These are phyloP conservation scores for Anisognathus igniventris DNA, from an alignment of 2,797 vertebrate genomes.

Conservation along the genomic window DNA sequence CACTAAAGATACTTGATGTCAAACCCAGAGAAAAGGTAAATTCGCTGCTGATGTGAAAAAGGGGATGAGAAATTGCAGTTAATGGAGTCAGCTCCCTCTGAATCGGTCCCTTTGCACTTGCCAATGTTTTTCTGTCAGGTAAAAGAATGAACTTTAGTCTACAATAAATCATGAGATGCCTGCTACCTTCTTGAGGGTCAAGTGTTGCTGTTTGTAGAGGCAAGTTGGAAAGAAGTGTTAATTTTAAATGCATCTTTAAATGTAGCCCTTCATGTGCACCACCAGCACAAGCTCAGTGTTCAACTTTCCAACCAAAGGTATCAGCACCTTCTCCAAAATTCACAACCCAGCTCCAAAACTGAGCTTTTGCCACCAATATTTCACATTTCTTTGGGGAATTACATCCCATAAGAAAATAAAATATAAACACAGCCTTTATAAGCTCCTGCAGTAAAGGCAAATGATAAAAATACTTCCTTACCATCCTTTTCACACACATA, in stretches of 20 bases:
- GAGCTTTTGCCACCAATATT: not conserved
- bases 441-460: not conserved
- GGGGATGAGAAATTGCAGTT: not conserved
- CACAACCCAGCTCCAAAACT: not conserved
- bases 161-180: not conserved
- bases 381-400: not conserved
- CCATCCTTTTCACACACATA: not conserved
- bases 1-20: fast-evolving
- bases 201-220: not conserved
- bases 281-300: fast-evolving
- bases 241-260: not conserved
- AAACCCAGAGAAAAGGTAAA: not conserved
- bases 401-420: not conserved
- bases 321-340: not conserved
- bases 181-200: not conserved
- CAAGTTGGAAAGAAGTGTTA: not conserved
- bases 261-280: not conserved
- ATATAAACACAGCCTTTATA: not conserved
- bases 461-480: not conserved
- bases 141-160: not conserved
- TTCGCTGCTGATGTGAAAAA: not conserved
- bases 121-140: not conserved
- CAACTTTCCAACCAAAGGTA: fast-evolving
- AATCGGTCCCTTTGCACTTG: fast-evolving
- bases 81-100: not conserved